These are phyloP conservation scores for Lepidochrysops patricia DNA, from an alignment of 2,888 invertebrate genomes.

Conservation along the genomic window DNA sequence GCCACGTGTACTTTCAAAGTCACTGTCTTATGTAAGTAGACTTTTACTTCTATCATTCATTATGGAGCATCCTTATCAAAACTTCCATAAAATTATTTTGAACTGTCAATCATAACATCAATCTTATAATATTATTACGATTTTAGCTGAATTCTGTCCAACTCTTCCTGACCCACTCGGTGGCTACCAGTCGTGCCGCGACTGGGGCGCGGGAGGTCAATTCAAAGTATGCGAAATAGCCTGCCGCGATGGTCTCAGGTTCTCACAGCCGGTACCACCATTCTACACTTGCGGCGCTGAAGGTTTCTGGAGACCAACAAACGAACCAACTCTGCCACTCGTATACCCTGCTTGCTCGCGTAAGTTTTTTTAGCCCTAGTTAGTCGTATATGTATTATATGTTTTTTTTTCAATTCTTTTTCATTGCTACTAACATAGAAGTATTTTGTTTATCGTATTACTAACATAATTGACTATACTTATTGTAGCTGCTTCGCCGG, in stretches of 20 bases:
- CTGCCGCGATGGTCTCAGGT: slow-evolving; percentile 89
- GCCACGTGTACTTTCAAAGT: slow-evolving; percentile 94
- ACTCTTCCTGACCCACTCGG: slow-evolving; percentile 91
- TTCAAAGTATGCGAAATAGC: slow-evolving; percentile 96
- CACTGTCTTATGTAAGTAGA: slow-evolving; percentile 84
- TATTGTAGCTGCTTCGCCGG: slow-evolving; percentile 83
- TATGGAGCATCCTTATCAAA: no score
- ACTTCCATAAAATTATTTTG: not conserved
- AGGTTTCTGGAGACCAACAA: slow-evolving; percentile 96
- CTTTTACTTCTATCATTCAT: not conserved
- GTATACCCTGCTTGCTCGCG: slow-evolving; percentile 94
- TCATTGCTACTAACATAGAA: not conserved
- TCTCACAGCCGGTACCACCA: slow-evolving; percentile 94
- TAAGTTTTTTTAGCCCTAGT: slow-evolving; percentile 55
- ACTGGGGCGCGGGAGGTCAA: slow-evolving; percentile 97
- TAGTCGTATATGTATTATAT: not conserved
- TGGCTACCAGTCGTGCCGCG: slow-evolving; percentile 92
- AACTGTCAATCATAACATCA: not conserved
- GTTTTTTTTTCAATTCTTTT: not conserved
- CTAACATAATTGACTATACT: not conserved
- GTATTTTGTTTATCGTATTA: not conserved
- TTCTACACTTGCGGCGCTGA: slow-evolving; percentile 99
- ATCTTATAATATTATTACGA: not conserved
- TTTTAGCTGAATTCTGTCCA: slow-evolving; percentile 92
- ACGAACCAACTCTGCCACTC: slow-evolving; percentile 84